A percentile compares a stretch with the other conserved stretches of the same genome.
Conservation (phyloP, 2,797 vertebrate species). For the Octomys mimax region DNA sequence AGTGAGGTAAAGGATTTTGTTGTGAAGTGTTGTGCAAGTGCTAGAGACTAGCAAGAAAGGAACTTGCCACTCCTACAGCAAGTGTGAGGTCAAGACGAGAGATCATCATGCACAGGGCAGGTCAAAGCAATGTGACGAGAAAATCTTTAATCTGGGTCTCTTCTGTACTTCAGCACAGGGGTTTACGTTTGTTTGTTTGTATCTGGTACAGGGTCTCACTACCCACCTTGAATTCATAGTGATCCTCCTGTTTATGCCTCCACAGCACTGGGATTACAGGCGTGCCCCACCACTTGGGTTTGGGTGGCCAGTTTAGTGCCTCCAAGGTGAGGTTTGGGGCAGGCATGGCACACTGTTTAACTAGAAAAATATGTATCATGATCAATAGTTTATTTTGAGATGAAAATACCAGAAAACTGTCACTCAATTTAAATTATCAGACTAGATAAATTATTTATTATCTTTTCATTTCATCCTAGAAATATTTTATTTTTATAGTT, state of each 20-base stretch:
- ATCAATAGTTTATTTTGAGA: constrained; percentile 3
- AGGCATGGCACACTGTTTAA: background rate
- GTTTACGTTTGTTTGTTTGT: no score
- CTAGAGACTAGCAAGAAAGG: background rate
- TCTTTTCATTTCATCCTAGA: background rate
- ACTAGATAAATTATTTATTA: background rate
- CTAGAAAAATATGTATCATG: background rate
- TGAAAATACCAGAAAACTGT: background rate
- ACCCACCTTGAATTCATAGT: no score
- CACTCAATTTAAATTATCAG: background rate
- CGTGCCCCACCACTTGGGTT: no score
- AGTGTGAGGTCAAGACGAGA: background rate
- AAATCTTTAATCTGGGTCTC: background rate
- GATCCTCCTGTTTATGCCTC: no score
- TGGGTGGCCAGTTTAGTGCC: no score
- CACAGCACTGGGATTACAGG: no score
- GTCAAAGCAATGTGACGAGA: background rate
- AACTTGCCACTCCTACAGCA: background rate
- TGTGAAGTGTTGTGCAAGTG: background rate
- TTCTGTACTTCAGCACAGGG: background rate
- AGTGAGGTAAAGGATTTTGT: background rate
- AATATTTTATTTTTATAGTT: background rate
- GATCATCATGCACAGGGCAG: background rate
- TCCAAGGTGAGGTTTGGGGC: no score
- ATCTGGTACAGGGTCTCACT: no score